Conservation (phyloP, 2,888 invertebrate species). For the Pomacea canaliculata region DNA sequence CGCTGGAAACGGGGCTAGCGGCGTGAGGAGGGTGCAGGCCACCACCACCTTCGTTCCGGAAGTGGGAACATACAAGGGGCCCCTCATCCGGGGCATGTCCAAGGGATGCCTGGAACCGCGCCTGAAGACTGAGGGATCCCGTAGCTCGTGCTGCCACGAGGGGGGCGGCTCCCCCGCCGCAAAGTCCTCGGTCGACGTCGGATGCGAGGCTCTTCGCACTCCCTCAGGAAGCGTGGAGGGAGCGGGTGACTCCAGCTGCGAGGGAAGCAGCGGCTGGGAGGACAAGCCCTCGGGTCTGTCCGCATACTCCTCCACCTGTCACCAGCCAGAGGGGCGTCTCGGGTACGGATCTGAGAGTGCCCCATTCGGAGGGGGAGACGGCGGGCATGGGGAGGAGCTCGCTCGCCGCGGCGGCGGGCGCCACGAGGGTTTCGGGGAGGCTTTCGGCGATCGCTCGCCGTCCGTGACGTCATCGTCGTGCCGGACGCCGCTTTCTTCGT, state of each 20-base stretch:
- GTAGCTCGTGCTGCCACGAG: constrained; percentile 25
- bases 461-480: background rate
- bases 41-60: constrained; percentile 60
- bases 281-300: constrained; percentile 21
- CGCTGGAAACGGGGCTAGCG: constrained; percentile 31
- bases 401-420: constrained; percentile 3
- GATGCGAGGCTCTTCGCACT: too few species aligned
- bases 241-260: background rate
- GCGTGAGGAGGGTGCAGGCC: constrained; percentile 56
- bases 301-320: constrained; percentile 1
- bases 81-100: constrained; percentile 31
- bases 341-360: background rate
- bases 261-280: background rate
- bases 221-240: background rate
- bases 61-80: constrained; percentile 51
- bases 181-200: background rate
- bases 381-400: background rate
- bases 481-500: background rate
- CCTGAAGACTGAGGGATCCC: constrained; percentile 17
- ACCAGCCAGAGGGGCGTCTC: background rate
- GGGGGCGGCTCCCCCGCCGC: background rate
- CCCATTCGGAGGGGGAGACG: background rate
- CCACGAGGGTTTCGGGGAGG: background rate
- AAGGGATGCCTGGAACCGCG: constrained; percentile 22
- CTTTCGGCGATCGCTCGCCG: background rate